Conservation (phyloP, 2,888 invertebrate genomes). For the Euzetes globulus region DNA sequence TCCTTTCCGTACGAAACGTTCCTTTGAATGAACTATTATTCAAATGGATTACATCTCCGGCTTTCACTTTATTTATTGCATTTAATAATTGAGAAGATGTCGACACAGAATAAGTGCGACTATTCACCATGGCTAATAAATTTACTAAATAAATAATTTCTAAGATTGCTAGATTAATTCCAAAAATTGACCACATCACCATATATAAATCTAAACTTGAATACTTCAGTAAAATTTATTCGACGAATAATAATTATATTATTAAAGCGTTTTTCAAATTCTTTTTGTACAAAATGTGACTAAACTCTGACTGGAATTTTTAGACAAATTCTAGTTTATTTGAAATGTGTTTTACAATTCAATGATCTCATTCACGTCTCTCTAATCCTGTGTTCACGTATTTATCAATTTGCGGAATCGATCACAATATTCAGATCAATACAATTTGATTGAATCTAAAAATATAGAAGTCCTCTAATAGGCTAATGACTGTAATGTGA, state of each 20-base stretch:
- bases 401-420: background rate
- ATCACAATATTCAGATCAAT: too few species aligned
- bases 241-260: too few species aligned
- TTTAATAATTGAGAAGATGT: background rate
- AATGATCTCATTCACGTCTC: background rate
- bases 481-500: too few species aligned
- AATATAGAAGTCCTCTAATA: too few species aligned
- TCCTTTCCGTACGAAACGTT: background rate
- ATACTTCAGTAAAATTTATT: background rate
- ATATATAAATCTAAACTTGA: too few species aligned
- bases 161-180: background rate
- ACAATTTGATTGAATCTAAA: too few species aligned
- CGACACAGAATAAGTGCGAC: background rate
- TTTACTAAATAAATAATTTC: background rate
- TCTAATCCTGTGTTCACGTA: background rate
- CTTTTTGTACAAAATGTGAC: too few species aligned
- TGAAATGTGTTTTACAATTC: background rate
- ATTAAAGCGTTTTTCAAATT: too few species aligned
- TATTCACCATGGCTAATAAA: background rate
- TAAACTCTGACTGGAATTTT: too few species aligned
- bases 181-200: too few species aligned
- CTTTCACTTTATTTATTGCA: constrained; percentile 16
- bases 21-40: background rate
- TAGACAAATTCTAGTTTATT: too few species aligned
- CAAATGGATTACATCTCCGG: constrained; percentile 22